Percentiles rank a stretch among this genome's conserved stretches.
Conservation (phyloP, 2,113 vertebrate genomes). For the Rhizomys pruinosus region DNA sequence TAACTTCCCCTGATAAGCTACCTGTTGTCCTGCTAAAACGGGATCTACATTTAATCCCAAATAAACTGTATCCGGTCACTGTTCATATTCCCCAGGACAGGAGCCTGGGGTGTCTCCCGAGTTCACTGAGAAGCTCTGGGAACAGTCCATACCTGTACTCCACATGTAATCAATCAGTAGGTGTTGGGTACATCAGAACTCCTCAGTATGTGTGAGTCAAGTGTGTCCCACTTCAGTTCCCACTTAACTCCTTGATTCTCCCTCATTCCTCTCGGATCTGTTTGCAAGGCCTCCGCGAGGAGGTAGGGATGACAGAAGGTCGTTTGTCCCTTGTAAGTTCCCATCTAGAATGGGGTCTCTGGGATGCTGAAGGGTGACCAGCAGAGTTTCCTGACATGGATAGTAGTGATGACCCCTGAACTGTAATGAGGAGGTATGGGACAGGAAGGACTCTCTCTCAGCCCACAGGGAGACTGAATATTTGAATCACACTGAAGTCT, state of each 20-base stretch:
- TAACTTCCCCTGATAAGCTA: neutral
- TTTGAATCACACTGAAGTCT: neutral
- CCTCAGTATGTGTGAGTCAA: neutral
- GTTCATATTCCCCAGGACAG: neutral
- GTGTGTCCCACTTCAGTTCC: neutral
- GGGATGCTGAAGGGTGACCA: neutral
- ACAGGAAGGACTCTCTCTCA: neutral
- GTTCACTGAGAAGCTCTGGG: neutral
- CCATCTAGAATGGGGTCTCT: neutral
- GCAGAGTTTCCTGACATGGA: neutral
- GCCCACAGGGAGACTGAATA: accelerated
- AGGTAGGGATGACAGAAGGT: neutral
- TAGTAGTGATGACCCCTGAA: accelerated
- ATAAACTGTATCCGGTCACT: neutral
- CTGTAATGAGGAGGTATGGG: neutral
- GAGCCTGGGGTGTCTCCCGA: neutral
- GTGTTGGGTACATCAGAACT: neutral
- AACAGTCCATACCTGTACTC: neutral
- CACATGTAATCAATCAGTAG: no score
- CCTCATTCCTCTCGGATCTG: neutral
- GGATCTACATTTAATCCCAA: neutral
- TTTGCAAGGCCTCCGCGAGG: neutral
- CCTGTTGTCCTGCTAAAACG: neutral
- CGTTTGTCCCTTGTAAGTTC: neutral
- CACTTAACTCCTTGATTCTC: neutral